phyloP scores from a whole-genome alignment of 2,888 invertebrate species.

The Tanytarsus gracilentus region DNA sequence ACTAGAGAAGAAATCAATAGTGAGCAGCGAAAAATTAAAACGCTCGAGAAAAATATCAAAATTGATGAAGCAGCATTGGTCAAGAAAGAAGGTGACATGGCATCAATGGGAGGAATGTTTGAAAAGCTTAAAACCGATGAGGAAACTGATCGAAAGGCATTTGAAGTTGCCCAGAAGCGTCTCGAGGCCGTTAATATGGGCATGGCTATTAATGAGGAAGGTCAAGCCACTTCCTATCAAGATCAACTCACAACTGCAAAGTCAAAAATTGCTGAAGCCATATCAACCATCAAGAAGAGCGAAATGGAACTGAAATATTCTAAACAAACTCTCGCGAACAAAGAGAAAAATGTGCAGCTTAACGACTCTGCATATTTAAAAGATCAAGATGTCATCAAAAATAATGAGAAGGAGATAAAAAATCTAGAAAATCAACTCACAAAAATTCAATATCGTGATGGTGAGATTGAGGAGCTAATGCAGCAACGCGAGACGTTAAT shows the following conservation, averaged over 20 bases:
- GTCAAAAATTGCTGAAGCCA: constrained; percentile 62
- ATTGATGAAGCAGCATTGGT: constrained; percentile 57
- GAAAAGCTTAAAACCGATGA: constrained; percentile 59
- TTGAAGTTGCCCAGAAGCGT: constrained; percentile 63
- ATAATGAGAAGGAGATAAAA: constrained; percentile 50
- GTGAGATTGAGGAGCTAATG: constrained; percentile 48
- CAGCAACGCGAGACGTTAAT: constrained; percentile 46
- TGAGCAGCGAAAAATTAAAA: constrained; percentile 58
- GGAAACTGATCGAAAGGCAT: constrained; percentile 54
- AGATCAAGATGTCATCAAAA: constrained; percentile 52
- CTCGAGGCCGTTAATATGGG: constrained; percentile 81
- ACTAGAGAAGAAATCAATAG: constrained; percentile 56
- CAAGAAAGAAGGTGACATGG: constrained; percentile 53
- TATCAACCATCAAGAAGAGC: constrained; percentile 68
- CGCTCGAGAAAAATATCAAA: constrained; percentile 54
- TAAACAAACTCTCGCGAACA: constrained; percentile 52
- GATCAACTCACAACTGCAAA: constrained; percentile 81
- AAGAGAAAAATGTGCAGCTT: constrained; percentile 56
- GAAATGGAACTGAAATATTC: constrained; percentile 63
- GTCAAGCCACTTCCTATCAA: constrained; percentile 73
- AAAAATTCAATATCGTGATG: constrained; percentile 53
- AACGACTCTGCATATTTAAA: constrained; percentile 58
- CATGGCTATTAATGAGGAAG: constrained; percentile 65
- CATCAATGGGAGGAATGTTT: constrained; percentile 50
- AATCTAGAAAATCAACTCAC: constrained; percentile 44